Evolutionary conservation across 92 coral and sea anemone genomes (phyloP).

Genomic region (Bergia puertoricense): DNA sequence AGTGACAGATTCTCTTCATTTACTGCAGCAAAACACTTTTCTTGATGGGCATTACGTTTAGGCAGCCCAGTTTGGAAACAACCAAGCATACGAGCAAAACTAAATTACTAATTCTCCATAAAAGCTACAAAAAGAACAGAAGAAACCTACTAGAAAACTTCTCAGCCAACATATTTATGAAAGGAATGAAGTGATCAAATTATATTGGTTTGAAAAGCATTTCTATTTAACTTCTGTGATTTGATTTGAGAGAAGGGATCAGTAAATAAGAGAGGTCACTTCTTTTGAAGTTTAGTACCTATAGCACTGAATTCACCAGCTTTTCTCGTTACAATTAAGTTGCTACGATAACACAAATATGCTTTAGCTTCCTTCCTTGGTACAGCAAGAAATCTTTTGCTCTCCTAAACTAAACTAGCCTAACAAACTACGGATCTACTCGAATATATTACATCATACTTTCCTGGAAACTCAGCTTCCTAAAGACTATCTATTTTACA

Average conservation of each 20-base stretch:
- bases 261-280: not conserved
- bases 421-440: not conserved
- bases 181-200: not conserved
- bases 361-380: not conserved
- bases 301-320: not conserved
- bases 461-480: slow-evolving; percentile 10
- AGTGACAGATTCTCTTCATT: too few species aligned
- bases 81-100: not conserved
- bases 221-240: not conserved
- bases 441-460: slow-evolving; percentile 8
- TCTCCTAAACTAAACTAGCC: not conserved
- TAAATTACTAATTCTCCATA: not conserved
- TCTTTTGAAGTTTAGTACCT: not conserved
- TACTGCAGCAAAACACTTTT: too few species aligned
- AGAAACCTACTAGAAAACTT: not conserved
- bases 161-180: not conserved
- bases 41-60: too few species aligned
- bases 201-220: not conserved
- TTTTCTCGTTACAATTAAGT: not conserved
- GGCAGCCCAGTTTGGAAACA: not conserved
- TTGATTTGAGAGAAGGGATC: not conserved
- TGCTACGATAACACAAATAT: not conserved
- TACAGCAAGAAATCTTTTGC: not conserved
- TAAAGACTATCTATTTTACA: slow-evolving; percentile 24
- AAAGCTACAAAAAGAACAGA: not conserved